Evolutionary conservation across 2,113 vertebrate species (phyloP).

Genomic region (Carassius gibelio): DNA sequence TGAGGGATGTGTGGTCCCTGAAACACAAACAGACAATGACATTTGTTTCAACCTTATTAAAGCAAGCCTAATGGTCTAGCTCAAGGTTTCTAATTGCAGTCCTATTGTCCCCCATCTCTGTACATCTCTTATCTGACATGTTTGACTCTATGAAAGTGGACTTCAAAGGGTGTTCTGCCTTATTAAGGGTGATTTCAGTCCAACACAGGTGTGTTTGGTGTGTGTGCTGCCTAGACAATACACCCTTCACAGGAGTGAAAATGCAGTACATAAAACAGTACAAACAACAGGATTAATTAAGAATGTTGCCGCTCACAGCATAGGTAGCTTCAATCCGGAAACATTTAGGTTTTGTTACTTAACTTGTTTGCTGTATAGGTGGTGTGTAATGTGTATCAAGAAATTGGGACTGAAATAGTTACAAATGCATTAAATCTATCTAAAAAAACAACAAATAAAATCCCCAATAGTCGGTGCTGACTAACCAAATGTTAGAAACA

Average conservation of each 20-base stretch:
- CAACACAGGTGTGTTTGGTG: no score
- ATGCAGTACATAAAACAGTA: background rate
- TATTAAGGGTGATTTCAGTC: no score
- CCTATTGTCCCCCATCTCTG: no score
- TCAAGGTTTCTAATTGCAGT: no score
- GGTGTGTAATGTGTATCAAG: background rate
- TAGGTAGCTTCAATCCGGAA: background rate
- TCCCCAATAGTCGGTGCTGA: background rate
- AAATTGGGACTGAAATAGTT: background rate
- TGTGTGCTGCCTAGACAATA: background rate
- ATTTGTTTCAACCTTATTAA: background rate
- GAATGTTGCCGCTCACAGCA: background rate
- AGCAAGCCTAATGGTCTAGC: background rate
- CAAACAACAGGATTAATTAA: background rate
- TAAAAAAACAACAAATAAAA: background rate
- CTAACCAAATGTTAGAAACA: no score
- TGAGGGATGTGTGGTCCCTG: conserved; percentile 88
- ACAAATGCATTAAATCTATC: background rate
- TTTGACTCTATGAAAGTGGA: no score
- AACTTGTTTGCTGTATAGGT: background rate
- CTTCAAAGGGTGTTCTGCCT: no score
- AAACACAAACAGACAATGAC: conserved; percentile 30
- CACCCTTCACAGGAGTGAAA: background rate
- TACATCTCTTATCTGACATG: no score
- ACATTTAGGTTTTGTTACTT: background rate